phyloP scores from a whole-genome alignment of 2,888 invertebrate species.

The Drosophila subsilvestris region DNA sequence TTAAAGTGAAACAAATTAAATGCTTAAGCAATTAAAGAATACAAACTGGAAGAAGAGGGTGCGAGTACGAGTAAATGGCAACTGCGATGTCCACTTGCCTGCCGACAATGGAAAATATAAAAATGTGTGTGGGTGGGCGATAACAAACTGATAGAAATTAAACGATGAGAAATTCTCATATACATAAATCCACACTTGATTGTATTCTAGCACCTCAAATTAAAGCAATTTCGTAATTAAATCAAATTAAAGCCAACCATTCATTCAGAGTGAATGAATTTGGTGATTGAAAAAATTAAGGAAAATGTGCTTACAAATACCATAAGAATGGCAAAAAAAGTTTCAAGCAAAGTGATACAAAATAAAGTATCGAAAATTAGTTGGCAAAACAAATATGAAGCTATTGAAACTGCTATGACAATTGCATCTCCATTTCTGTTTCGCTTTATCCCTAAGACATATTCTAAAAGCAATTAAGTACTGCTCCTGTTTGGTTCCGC shows the following conservation, averaged over 20 bases:
- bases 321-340: not conserved
- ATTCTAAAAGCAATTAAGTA: not conserved
- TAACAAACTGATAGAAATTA: not conserved
- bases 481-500: not conserved
- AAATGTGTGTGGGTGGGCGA: not conserved
- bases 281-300: constrained; percentile 10
- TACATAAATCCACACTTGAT: not conserved
- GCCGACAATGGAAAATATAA: not conserved
- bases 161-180: not conserved
- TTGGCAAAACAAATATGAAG: not conserved
- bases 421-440: too few relatives aligned
- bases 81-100: not conserved
- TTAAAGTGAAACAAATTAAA: constrained; percentile 61
- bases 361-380: too few relatives aligned
- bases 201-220: not conserved
- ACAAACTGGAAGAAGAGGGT: not conserved
- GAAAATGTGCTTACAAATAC: not conserved
- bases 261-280: not conserved
- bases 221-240: not conserved
- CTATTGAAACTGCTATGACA: not conserved
- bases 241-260: not conserved
- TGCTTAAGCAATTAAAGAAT: constrained; percentile 44
- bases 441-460: too few relatives aligned
- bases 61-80: not conserved
- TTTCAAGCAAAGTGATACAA: not conserved